Base-by-base conservation (phyloP, 1,140 invertebrate genomes). In the Mya arenaria region DNA sequence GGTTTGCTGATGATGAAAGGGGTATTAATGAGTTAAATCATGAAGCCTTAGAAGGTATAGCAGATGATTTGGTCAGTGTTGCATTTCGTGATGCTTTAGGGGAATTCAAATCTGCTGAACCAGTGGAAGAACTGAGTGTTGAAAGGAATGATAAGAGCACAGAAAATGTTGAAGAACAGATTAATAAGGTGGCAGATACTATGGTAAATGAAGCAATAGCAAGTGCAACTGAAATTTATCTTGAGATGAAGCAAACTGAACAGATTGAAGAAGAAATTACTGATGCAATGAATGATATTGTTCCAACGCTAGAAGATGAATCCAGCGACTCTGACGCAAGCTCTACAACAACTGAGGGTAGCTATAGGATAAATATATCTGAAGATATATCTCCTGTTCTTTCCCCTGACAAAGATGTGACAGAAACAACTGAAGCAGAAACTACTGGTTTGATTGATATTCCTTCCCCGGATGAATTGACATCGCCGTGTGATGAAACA, bases 271-370 rank as follows among this genome's bases (percentile, higher is more conserved):
- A 10, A 52, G 74, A 78, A 44, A 66, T 65, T 17, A 62, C 74
- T 34, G 34, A 62, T 78, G 66, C 48, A 41, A 58, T 56, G 37
- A 60, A 30, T 10, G 66, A 71, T 41, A 39, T 0, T 58, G 52
- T 52, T 25, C 13, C 17, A 37, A 15, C 6, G n/a, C 28, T 44
- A 28, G 17, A 32, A 25, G n/a, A 74, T 44, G 56, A 60, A 30
- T 83, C 84, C 2, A 66, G 66, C 52, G 81, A 85, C 32, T 87
- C 85, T 19, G 84, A 87, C 0, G 44, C 48, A 0, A 83, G 84
- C 23, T 86, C 85, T 13, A 85, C 87, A n/a, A 86, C 85, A 36
- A 85, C 85, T 55, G 87, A 88, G 34, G 85, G 85, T 3, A 88
- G 84, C 68, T 84, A 87, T 32, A 66, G 79, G 39, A 79, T 87